Evolutionary conservation across 2,113 vertebrate species (phyloP), one percentile per base, ranked within the genome.

Genomic region (Dissostichus mawsoni): DNA sequence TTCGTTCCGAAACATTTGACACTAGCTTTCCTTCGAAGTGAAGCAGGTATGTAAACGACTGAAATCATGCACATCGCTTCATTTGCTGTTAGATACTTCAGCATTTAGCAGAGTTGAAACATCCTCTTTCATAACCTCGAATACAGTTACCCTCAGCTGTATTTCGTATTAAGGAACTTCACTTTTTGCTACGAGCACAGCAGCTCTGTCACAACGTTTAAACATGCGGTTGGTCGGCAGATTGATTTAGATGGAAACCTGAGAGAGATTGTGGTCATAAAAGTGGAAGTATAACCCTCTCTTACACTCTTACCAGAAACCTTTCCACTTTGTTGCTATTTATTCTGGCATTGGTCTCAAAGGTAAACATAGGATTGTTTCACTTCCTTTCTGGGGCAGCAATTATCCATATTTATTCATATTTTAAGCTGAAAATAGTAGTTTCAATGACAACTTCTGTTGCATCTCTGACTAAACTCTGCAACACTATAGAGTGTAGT

Each of bases 271-370:
- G 69, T 45, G 51, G 68, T 68, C 20, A 33, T 44, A 17, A 53
- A 23, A 29, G 29, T 9, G 73, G 78, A 87, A 82, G 64, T 76
- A 59, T 69, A 56, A 78, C 65, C 74, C 10, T 69, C 7, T 76
- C 81, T 87, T 83, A 80, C 10, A 71, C 7, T 76, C 81, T 87
- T 85, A 80, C 55, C 11, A 59, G 69, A 18, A 76, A 5, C 0
- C 2, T 82, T 87, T 80, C 74, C 55, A 65, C 53, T 80, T 76
- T 16, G 8, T 41, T 81, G 25, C 48, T 6, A 23, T 57, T 47
- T 59, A 4, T 47, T 57, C 58, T 84, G 33, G 9, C 12, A 23
- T 36, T 17, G 3, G 11, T 66, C 20, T 73, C 48, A 17, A 10
- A 10, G 2, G 17, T 55, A 33, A 53, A 11, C 20, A 74, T 10